Percentiles rank a stretch among this genome's conserved stretches.
Evolutionary conservation across 2,888 invertebrate species (phyloP).

Genomic region (Ceriagrion tenellum): DNA sequence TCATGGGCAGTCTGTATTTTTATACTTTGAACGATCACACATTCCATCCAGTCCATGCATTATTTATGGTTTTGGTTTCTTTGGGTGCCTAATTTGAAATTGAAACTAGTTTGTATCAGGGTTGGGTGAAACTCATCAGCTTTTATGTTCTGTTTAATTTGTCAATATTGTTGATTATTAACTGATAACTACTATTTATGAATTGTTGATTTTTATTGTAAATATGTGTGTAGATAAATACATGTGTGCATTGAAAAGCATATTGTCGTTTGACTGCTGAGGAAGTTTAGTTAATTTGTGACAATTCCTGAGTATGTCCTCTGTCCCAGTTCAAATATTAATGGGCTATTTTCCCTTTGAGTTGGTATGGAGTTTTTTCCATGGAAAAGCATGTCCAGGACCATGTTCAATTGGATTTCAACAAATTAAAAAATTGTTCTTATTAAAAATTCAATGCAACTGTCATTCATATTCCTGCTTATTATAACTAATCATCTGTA

Average conservation of each 20-base stretch:
- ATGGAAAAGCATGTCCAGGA: too few relatives aligned
- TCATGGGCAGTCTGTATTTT: too few relatives aligned
- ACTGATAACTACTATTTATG: not conserved
- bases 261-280: not conserved
- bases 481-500: too few relatives aligned
- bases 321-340: not conserved
- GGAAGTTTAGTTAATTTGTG: not conserved
- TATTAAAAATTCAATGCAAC: too few relatives aligned
- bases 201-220: not conserved
- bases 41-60: not conserved
- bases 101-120: not conserved
- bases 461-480: too few relatives aligned
- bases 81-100: not conserved
- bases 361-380: too few relatives aligned
- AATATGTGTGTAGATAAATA: slow-evolving; percentile 24
- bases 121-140: not conserved
- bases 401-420: too few relatives aligned
- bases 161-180: not conserved
- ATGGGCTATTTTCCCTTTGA: too few relatives aligned
- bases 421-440: too few relatives aligned
- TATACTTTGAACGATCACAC: not conserved
- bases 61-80: not conserved
- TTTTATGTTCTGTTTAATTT: not conserved
- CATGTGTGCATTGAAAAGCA: not conserved
- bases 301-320: not conserved